A percentile compares a stretch with the other conserved stretches of the same genome.
These are phyloP conservation scores for Anagyrus pseudococci DNA, from an alignment of 2,888 invertebrate species.

Conservation along the genomic window DNA sequence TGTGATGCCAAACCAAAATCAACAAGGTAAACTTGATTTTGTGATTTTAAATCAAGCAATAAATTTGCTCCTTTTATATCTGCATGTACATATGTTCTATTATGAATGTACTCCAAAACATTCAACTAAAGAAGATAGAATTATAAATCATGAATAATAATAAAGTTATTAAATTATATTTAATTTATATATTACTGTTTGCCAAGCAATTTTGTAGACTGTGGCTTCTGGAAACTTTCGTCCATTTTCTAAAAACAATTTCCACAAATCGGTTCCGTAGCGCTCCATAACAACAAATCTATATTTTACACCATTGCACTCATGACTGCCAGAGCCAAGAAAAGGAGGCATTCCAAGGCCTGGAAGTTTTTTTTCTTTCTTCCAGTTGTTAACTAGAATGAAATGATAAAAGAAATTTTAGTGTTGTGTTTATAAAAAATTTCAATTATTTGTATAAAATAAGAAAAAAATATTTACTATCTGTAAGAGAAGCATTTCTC, in stretches of 20 bases:
- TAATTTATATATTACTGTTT: constrained; percentile 72
- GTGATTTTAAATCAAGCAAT: constrained; percentile 73
- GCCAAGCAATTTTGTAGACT: constrained; percentile 80
- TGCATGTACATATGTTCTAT: constrained; percentile 89
- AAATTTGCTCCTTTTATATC: constrained; percentile 97
- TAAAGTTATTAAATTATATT: constrained; percentile 10
- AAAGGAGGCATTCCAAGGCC: constrained; percentile 85
- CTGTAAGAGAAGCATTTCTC: constrained; percentile 74
- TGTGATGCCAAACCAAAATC: constrained; percentile 92
- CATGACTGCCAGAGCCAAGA: constrained; percentile 84
- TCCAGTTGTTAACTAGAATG: constrained; percentile 73
- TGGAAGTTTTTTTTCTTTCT: constrained; percentile 71
- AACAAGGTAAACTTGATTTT: constrained; percentile 82
- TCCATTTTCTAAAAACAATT: constrained; percentile 73
- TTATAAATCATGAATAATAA: constrained; percentile 15
- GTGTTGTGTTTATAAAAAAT: neutral
- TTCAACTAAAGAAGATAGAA: constrained; percentile 70
- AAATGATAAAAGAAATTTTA: neutral
- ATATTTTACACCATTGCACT: constrained; percentile 77
- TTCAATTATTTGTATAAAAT: neutral
- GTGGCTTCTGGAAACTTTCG: constrained; percentile 74
- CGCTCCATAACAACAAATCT: constrained; percentile 90
- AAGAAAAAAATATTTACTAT: constrained; percentile 65
- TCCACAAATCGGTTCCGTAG: constrained; percentile 87
- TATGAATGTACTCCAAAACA: constrained; percentile 91